Base-by-base conservation (phyloP, 2,888 invertebrate genomes). In the Agrilus biguttatus region DNA sequence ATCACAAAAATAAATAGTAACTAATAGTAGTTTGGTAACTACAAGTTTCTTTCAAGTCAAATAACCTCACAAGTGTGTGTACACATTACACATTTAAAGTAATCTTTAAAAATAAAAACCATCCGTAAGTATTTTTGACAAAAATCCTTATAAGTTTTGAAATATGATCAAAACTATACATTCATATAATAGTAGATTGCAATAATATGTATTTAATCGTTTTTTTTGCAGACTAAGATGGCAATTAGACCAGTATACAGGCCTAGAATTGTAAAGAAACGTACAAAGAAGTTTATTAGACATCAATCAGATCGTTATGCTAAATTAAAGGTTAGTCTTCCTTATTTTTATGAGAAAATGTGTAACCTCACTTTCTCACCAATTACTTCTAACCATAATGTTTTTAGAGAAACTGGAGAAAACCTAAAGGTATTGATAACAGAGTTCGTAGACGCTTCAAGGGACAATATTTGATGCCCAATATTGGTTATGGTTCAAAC, bases 371-470 rank as follows among this genome's bases (percentile, higher is more conserved):
- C 41, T 23, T 46, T 40, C 2, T 5, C 10, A 2, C 10, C 10
- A 8, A 10, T 43, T 42, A 33, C 45, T 35, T 21, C 40, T 43
- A 41, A 45, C 21, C 10, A 5, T 36, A 8, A 37, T 44, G 36
- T 46, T 47, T 68, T 14, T 57, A 90, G 89, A 78, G 86, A 55
- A 93, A 89, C 80, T 99, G 98, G 98, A 84, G 98, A 66, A 98
- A 96, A 74, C 98, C 98, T 14, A 96, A 96, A 74, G 98, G 98
- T 91, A 99, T 98, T 71, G 98, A 99, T 74, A 98, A 99, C 82
- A 82, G 97, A 71, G 97, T 98, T 39, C 83, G 98, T 56, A 84
- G 98, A 66, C 82, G 96, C 56, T 98, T 98, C 77, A 98, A 98
- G 85, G 98, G 98, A 28, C 96, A 96, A 66, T 92, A 85, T 65